Evolutionary conservation across 2,113 vertebrate species (phyloP), one percentile per base, ranked within the genome.

Genomic region (Zosterops lateralis): DNA sequence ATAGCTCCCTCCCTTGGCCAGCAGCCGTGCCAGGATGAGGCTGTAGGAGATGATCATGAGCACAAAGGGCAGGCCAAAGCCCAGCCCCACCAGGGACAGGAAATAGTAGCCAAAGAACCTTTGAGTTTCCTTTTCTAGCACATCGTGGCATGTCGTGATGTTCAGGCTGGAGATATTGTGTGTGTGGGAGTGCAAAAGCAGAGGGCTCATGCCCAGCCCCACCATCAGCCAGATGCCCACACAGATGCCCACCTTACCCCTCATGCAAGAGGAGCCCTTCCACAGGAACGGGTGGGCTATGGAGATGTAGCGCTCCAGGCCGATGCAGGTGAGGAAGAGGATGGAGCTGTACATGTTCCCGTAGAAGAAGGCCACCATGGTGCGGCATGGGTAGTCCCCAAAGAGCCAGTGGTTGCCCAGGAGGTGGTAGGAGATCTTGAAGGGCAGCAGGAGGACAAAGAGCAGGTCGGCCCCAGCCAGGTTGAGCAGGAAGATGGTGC

Each of bases 301-400:
- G 1, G 95, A 95, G 66, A 97, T 15, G 80, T 97, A 97, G 17
- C 95, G 87, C 45, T 98, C 97, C 84, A 96, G 80, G 17, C 96
- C 82, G 0, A 97, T 90, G 68, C 96, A 96, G 61, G 92, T 97
- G 68, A 97, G 95, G 73, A 97, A 96, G 31, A 97, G 81, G 64
- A 97, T 91, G 71, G 97, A 97, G 79, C 95, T 57, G 48, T 97
- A 97, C 95, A 97, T 94, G 60, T 97, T 96, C 21, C 96, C 96
- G 0, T 97, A 97, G 93, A 97, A 96, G 20, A 77, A 31, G 18
- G 96, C 93, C 40, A 94, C 71, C 65, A 78, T 79, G 34, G 83
- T 11, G 8, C 94, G 89, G 60, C 97, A 98, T 25, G 90, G 25
- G 24, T 87, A 66, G 54, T 97, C 96, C 29, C 97, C 96, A 60